phyloP scores from a whole-genome alignment of 2,797 vertebrate genomes.

The Vipera latastei region DNA sequence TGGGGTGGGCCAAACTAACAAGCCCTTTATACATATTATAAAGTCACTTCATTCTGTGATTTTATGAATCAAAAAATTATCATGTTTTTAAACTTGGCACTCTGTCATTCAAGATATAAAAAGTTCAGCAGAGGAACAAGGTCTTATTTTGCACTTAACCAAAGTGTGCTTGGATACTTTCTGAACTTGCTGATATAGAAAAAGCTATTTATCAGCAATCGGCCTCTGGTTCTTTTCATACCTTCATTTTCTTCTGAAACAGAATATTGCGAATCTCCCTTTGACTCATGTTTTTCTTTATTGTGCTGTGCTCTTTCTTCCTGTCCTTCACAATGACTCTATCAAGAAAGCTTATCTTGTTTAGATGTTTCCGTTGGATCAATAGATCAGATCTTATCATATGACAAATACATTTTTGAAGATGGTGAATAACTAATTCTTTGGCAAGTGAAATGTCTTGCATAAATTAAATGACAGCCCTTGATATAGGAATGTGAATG shows the following conservation, averaged over 20 bases:
- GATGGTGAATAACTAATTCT: conserved; percentile 1
- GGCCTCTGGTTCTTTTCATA: neutral
- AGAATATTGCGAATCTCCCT: neutral
- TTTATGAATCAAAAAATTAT: neutral
- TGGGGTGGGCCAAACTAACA: neutral
- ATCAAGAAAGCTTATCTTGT: conserved; percentile 2
- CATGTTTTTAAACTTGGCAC: neutral
- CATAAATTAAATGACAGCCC: conserved; percentile 17
- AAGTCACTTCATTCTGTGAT: neutral
- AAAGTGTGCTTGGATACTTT: neutral
- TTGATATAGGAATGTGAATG: neutral
- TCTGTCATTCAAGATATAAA: neutral
- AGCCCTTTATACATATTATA: neutral
- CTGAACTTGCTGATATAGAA: neutral
- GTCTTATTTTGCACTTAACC: neutral
- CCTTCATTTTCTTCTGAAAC: neutral
- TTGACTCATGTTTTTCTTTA: neutral
- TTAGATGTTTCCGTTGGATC: neutral
- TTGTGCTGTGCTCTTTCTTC: neutral
- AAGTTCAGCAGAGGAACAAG: neutral
- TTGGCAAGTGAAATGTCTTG: conserved; percentile 2
- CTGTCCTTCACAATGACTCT: conserved; percentile 7
- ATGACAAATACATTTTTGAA: neutral
- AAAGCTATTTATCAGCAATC: neutral
- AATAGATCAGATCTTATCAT: conserved; percentile 22